A percentile compares a stretch with the other conserved stretches of the same genome.
Evolutionary conservation across 2,113 vertebrate genomes (phyloP).

Genomic region (Lophochroa leadbeateri): DNA sequence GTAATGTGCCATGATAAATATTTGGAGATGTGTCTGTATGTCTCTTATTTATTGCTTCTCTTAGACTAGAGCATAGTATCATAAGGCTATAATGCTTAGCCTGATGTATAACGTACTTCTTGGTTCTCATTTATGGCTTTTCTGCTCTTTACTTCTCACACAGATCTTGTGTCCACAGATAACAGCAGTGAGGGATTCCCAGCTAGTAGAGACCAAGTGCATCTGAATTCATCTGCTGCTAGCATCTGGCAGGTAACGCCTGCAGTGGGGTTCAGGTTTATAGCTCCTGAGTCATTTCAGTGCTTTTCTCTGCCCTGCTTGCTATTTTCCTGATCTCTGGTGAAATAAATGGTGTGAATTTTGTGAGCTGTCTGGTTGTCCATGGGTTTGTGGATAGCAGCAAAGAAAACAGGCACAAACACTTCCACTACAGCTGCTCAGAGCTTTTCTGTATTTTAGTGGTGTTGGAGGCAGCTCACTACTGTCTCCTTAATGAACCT

Average conservation of each 20-base stretch:
- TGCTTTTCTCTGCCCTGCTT: accelerated
- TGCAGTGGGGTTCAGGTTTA: background rate
- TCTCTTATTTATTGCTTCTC: background rate
- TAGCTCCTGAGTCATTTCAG: background rate
- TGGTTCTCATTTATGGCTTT: background rate
- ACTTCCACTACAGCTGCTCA: background rate
- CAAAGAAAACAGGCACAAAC: background rate
- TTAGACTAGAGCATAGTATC: background rate
- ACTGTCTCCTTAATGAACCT: accelerated
- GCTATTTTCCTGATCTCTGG: background rate
- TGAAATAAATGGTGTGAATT: background rate
- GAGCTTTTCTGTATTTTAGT: background rate
- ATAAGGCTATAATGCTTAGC: background rate
- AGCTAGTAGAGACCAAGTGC: background rate
- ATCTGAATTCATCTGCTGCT: background rate
- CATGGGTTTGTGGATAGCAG: background rate
- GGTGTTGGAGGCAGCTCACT: background rate
- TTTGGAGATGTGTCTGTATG: background rate
- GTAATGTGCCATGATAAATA: accelerated
- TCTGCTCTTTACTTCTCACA: background rate
- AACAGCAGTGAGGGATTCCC: background rate
- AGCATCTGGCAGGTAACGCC: background rate
- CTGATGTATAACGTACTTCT: background rate
- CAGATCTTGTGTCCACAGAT: background rate
- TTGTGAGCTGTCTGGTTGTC: background rate